Evolutionary conservation across 2,888 invertebrate genomes (phyloP), one percentile per base, ranked within the genome.

Genomic region (Rhodophaea formosa): DNA sequence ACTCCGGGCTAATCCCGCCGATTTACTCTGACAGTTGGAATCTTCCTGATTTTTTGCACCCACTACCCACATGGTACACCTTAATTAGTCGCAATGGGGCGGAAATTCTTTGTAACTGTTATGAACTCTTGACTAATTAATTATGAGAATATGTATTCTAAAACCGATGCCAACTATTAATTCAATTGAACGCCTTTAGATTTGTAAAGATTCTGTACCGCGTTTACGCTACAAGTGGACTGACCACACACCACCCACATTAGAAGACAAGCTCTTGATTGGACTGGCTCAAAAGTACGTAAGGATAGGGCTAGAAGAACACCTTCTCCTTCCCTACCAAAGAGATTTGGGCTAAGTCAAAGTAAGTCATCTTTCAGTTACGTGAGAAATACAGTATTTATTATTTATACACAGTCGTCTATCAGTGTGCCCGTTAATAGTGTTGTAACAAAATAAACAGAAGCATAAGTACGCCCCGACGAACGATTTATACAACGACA

Each of bases 1-100:
- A 62, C 59, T 63, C 68, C 62, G 62, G 65, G 72, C 78, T 85
- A 84, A 88, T 84, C 84, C 84, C 76, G 67, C 70, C 74, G 87
- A 82, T 85, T 89, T 87, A 88, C 79, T 84, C 84, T 84, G 89
- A 88, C 90, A 88, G 84, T 67, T 77, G 84, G 84, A 78, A 86
- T 83, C 85, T 84, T 81, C 84, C 86, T 64, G 73, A 82, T 79
- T 89, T 89, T 89, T 90, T 88, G 84, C 75, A 68, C 62, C 66
- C 66, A 64, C 72, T 79, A 74, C 73, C 82, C 89, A 90, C 82
- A 88, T 90, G 89, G 68, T 70, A 67, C 64, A 69, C 70, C 79
- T 79, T 89, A 90, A 90, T 90, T 86, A 89, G 70, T 86, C 80
- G 89, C 74, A 80, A 75, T 82, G 82, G 80, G 74, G 80, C 80